These are phyloP conservation scores for Vireo griseus DNA, from an alignment of 2,797 vertebrate species.

Conservation along the genomic window DNA sequence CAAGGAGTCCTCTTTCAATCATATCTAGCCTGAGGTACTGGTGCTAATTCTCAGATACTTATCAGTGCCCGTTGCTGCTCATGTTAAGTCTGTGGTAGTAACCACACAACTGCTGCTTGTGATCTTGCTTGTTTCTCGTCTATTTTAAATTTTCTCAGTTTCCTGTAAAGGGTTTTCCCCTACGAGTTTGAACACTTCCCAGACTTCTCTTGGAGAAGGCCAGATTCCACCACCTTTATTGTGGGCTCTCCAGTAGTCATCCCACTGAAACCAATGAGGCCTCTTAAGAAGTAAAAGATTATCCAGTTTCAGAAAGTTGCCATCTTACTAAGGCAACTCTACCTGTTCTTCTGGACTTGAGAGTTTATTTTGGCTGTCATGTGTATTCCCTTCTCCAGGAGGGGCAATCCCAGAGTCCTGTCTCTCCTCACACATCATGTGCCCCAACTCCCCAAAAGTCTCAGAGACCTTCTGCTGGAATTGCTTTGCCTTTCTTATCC, in stretches of 20 bases:
- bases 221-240: background rate
- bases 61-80: background rate
- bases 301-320: background rate
- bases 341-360: background rate
- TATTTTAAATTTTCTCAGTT: background rate
- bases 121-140: background rate
- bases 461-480: background rate
- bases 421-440: background rate
- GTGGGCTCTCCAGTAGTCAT: background rate
- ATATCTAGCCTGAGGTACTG: background rate
- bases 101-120: background rate
- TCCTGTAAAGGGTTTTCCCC: background rate
- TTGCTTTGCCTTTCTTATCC: background rate
- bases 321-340: background rate
- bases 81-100: background rate
- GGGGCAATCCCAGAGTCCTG: background rate
- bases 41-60: background rate
- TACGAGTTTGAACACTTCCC: background rate
- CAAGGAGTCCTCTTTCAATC: background rate
- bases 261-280: background rate
- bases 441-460: background rate
- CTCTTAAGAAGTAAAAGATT: background rate
- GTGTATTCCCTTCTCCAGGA: background rate
- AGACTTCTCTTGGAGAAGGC: background rate
- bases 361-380: background rate